These are phyloP conservation scores for Tuta absoluta DNA, from an alignment of 2,888 invertebrate genomes.

Conservation along the genomic window DNA sequence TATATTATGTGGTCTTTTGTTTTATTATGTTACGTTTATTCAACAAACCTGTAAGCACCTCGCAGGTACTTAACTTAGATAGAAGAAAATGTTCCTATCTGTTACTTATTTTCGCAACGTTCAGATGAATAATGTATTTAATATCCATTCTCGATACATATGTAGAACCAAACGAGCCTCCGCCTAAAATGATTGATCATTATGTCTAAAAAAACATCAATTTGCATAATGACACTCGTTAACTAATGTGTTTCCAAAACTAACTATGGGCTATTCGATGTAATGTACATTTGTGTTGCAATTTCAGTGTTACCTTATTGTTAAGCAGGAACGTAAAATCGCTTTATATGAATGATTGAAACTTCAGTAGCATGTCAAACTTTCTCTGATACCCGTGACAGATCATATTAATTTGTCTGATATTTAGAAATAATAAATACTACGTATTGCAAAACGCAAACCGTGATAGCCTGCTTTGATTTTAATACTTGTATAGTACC, in stretches of 20 bases:
- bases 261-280: neutral
- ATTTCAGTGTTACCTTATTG: conserved; percentile 17
- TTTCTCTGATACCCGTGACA: too few species aligned
- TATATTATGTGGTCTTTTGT: conserved; percentile 5
- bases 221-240: conserved; percentile 18
- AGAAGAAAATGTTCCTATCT: neutral
- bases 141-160: conserved; percentile 22
- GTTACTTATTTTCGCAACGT: conserved; percentile 6
- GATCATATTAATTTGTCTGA: too few species aligned
- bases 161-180: conserved; percentile 16
- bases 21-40: conserved; percentile 25
- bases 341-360: too few species aligned
- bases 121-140: conserved; percentile 30
- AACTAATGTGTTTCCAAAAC: conserved; percentile 14
- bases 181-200: conserved; percentile 14
- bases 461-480: neutral
- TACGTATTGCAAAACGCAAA: too few species aligned
- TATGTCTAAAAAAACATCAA: conserved; percentile 9
- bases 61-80: too few species aligned
- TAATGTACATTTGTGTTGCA: neutral
- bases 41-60: conserved; percentile 20
- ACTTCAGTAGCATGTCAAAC: too few species aligned
- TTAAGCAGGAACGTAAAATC: conserved; percentile 16
- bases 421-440: too few species aligned
- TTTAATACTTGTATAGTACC: neutral